These are phyloP conservation scores for Sebastes umbrosus DNA, from an alignment of 2,797 vertebrate species.

Conservation along the genomic window DNA sequence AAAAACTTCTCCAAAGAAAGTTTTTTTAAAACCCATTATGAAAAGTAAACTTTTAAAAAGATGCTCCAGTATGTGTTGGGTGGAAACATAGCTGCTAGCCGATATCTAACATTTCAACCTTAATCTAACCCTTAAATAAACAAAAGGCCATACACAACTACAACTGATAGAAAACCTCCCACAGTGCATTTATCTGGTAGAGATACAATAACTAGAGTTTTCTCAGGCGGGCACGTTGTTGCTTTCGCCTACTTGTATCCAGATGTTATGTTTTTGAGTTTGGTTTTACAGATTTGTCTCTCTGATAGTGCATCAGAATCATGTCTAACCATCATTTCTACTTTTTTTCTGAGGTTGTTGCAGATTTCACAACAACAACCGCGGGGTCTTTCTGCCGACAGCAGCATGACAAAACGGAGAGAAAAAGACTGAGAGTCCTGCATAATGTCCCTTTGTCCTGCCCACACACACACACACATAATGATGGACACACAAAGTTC, in stretches of 20 bases:
- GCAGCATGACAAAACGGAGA: slow-evolving; percentile 1
- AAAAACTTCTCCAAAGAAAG: neutral
- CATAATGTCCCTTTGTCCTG: slow-evolving; percentile 58
- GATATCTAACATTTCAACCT: too few relatives aligned
- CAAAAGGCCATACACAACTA: neutral
- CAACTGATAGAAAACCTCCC: neutral
- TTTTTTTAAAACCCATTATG: too few relatives aligned
- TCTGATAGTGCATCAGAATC: neutral
- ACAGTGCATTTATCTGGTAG: too few relatives aligned
- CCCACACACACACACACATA: slow-evolving; percentile 36
- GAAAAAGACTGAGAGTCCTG: slow-evolving; percentile 5
- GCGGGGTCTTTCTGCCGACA: neutral
- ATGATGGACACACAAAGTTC: slow-evolving; percentile 48
- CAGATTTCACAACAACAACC: neutral
- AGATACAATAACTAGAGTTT: neutral
- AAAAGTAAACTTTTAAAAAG: too few relatives aligned
- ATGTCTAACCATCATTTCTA: neutral
- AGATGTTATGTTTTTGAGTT: neutral
- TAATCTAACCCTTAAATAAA: neutral
- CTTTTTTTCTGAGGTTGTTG: neutral
- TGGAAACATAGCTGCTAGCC: too few relatives aligned
- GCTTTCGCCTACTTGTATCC: neutral
- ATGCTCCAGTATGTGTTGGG: too few relatives aligned
- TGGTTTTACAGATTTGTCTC: neutral
- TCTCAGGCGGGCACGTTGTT: neutral